Percentiles rank a stretch among this genome's conserved stretches.
Conservation (phyloP, 2,888 invertebrate species). For the Trachelus tabidus region DNA sequence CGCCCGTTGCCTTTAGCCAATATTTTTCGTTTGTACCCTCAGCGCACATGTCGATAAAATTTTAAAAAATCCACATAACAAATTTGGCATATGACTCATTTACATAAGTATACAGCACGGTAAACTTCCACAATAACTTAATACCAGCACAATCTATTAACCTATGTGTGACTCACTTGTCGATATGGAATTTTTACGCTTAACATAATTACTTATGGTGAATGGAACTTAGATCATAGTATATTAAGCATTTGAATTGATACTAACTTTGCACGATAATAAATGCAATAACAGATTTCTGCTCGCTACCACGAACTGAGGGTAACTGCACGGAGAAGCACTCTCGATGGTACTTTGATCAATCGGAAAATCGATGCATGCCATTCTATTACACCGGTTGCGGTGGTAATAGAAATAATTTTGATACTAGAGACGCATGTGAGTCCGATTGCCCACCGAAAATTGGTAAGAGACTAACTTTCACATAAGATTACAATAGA, state of each 20-base stretch:
- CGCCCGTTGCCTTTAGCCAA: background rate
- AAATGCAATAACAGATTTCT: slow-evolving; percentile 74
- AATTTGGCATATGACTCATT: background rate
- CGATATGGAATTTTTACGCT: background rate
- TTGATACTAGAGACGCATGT: slow-evolving; percentile 79
- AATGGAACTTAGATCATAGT: background rate
- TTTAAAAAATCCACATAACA: background rate
- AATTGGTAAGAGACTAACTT: slow-evolving; percentile 74
- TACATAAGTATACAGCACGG: background rate
- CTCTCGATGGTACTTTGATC: slow-evolving; percentile 89
- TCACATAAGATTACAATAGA: background rate
- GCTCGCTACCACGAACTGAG: slow-evolving; percentile 77
- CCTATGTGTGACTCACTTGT: background rate
- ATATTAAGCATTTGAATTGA: background rate
- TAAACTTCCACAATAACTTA: background rate
- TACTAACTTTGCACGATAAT: slow-evolving; percentile 57
- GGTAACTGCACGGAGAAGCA: slow-evolving; percentile 83
- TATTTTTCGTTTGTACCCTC: background rate
- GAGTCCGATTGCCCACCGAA: slow-evolving; percentile 81
- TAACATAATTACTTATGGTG: background rate
- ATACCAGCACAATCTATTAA: background rate
- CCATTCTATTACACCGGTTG: slow-evolving; percentile 95
- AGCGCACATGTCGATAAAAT: background rate
- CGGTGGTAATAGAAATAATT: slow-evolving; percentile 90
- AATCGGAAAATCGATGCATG: slow-evolving; percentile 84